Percentiles rank a stretch among this genome's conserved stretches.
Evolutionary conservation across 2,797 vertebrate genomes (phyloP).

Genomic region (Ficedula albicollis): DNA sequence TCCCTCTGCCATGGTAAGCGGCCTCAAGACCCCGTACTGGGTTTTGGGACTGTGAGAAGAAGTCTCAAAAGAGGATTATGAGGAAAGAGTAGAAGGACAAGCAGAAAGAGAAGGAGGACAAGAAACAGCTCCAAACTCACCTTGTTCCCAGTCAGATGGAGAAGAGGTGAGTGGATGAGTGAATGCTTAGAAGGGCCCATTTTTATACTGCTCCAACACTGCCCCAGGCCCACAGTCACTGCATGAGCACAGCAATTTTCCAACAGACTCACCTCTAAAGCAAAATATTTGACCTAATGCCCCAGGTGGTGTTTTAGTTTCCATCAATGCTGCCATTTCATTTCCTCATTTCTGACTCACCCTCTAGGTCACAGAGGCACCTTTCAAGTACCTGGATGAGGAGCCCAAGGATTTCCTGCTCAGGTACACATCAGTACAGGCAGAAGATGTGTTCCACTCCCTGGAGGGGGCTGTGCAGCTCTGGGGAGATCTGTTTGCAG

Average conservation of each 20-base stretch:
- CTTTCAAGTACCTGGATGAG: neutral
- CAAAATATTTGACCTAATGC: neutral
- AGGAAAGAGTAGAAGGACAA: neutral
- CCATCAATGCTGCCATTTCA: neutral
- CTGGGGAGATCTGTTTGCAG: neutral
- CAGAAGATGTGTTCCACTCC: neutral
- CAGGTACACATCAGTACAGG: too few species aligned
- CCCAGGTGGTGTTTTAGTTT: neutral
- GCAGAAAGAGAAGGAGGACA: neutral
- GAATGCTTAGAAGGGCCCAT: neutral
- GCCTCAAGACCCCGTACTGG: too few species aligned
- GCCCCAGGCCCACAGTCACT: neutral
- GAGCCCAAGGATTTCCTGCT: neutral
- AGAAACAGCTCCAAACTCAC: neutral
- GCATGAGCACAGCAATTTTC: neutral
- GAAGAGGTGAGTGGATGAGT: neutral
- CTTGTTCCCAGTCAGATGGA: neutral
- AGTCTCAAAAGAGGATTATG: too few species aligned
- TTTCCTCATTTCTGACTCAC: neutral
- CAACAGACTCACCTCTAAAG: neutral
- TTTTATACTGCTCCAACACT: neutral
- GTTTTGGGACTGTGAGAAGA: neutral
- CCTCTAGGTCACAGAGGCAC: neutral
- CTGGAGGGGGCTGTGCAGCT: neutral
- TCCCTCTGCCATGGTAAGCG: neutral